Evolutionary conservation across 2,888 invertebrate species (phyloP).

Genomic region (Amphipoea lucens): DNA sequence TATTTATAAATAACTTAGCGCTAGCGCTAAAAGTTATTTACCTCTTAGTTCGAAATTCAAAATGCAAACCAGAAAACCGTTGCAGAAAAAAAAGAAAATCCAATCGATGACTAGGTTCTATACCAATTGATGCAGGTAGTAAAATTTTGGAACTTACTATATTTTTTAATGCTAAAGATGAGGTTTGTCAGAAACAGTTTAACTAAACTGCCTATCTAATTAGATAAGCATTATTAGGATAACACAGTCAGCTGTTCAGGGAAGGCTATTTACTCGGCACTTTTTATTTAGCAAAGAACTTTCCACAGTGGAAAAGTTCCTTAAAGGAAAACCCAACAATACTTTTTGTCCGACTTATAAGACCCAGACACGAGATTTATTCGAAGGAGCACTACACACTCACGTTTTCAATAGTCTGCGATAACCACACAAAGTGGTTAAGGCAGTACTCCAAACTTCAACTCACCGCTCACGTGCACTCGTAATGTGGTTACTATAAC

Average conservation of each 20-base stretch:
- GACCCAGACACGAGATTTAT: constrained; percentile 14
- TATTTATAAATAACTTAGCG: not conserved
- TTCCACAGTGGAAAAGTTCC: not conserved
- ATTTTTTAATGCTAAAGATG: not conserved
- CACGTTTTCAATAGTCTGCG: constrained; percentile 16
- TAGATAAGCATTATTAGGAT: not conserved
- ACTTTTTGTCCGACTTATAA: constrained; percentile 1
- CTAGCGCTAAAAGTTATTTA: not conserved
- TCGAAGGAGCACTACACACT: constrained; percentile 3
- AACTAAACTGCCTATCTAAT: not conserved
- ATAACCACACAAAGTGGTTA: constrained; percentile 33
- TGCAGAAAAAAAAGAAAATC: no score
- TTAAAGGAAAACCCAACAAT: not conserved
- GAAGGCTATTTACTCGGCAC: not conserved
- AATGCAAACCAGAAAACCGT: no score
- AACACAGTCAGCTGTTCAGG: not conserved
- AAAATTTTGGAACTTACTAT: not conserved
- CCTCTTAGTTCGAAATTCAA: not conserved
- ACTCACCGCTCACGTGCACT: constrained; percentile 30
- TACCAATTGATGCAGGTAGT: not conserved
- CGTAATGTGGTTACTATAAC: constrained; percentile 16
- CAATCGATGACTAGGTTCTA: not conserved
- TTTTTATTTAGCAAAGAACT: not conserved
- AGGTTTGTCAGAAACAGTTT: not conserved
- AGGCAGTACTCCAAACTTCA: constrained; percentile 23